Conservation (phyloP, 2,113 vertebrate genomes). For the Andinoacara biseriatus region DNA sequence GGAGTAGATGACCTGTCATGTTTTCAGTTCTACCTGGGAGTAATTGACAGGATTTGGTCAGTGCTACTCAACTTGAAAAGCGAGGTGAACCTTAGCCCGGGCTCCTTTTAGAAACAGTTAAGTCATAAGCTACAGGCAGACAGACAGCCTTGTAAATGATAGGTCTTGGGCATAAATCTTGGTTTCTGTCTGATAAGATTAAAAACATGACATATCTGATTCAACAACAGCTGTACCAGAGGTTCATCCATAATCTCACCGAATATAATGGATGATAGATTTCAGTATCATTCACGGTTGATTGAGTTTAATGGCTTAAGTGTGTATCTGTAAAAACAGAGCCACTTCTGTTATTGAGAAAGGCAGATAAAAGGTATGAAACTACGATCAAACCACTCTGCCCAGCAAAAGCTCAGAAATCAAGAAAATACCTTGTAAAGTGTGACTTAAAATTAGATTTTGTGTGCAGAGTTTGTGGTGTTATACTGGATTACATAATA, state of each 20-base stretch:
- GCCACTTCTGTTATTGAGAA: background rate
- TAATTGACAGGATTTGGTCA: constrained; percentile 3
- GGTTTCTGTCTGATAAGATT: constrained; percentile 49
- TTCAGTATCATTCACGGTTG: constrained; percentile 9
- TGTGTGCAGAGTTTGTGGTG: no score
- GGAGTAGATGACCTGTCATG: background rate
- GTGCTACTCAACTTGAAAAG: background rate
- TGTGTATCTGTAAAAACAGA: background rate
- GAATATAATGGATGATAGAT: constrained; percentile 15
- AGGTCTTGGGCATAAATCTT: constrained; percentile 17
- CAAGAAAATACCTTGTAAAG: background rate
- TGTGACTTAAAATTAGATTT: background rate
- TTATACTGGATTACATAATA: background rate
- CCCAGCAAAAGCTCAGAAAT: background rate
- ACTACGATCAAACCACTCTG: background rate
- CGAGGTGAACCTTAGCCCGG: background rate
- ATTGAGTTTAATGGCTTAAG: constrained; percentile 4
- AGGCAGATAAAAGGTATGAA: background rate
- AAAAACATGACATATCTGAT: constrained; percentile 3
- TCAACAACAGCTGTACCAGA: constrained; percentile 20
- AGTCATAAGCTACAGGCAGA: background rate
- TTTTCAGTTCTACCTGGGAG: background rate
- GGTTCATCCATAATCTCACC: constrained; percentile 48
- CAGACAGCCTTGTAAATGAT: background rate
- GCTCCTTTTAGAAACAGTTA: background rate